Evolutionary conservation across 1,140 invertebrate genomes (phyloP), one percentile per base, ranked within the genome.

Genomic region (Hypothenemus hampei): DNA sequence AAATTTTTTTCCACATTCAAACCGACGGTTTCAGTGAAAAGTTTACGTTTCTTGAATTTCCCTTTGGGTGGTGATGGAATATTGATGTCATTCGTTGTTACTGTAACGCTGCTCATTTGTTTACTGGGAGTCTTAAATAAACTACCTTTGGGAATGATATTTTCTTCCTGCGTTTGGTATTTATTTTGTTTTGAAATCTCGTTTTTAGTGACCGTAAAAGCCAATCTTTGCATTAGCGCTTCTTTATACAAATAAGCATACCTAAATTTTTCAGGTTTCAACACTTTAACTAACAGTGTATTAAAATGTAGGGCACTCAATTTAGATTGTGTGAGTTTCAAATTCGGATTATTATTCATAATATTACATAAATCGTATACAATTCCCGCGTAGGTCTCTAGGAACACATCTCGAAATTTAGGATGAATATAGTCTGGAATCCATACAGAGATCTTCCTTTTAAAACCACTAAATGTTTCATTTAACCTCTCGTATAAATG

Each of bases 361-460:
- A n/a, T n/a, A 40, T 43, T 43, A n/a, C 44, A 46, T 24, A 52
- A 57, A 8, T 46, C 49, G 19, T 57, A 21, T 35, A 62, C 45
- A 39, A 60, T 33, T 10, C 29, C 43, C n/a, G 21, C 47, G 13
- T 61, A 61, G 3, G 16, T 20, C 21, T 59, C 57, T 18, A 46
- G 11, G 44, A 53, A 51, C 4, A 15, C 21, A 31, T 56, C 35
- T 7, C 52, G 35, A 39, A 58, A 45, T 24, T 43, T 18, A 0
- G 45, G 40, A 36, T 57, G 24, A 40, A 62, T 18, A 19, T 44
- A 10, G 1, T n/a, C 22, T 1, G 46, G 47, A 3, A 61, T 41
- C 20, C 43, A 22, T 5, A 39, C 35, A 39, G 31, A 23, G 16
- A 15, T 7, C 40, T 48, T 59, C 35, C 8, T 16, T 40, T 39